A percentile compares a stretch with the other conserved stretches of the same genome.
Conservation (phyloP, 2,113 vertebrate genomes). For the Nycticryphes semicollaris region DNA sequence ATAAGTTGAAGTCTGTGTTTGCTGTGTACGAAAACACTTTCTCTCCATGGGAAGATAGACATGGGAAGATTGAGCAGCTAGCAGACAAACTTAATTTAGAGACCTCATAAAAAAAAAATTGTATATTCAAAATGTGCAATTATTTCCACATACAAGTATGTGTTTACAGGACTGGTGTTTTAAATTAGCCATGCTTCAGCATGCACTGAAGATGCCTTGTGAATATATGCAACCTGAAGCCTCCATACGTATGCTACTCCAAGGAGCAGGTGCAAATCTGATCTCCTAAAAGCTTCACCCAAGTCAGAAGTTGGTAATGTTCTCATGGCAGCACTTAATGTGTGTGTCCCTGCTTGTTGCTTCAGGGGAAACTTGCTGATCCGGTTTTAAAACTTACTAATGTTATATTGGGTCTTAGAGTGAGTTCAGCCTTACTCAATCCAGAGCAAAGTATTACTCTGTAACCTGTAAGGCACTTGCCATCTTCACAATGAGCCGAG, state of each 20-base stretch:
- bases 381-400: neutral
- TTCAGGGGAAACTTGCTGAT: neutral
- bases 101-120: neutral
- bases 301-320: neutral
- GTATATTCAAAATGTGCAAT: neutral
- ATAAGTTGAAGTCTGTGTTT: conserved; percentile 48
- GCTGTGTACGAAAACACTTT: neutral
- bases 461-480: neutral
- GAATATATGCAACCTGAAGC: neutral
- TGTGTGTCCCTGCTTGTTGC: neutral
- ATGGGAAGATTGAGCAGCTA: neutral
- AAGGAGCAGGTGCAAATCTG: neutral
- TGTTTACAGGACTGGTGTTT: neutral
- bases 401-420: neutral
- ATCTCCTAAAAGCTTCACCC: neutral
- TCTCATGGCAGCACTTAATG: neutral
- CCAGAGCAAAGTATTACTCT: neutral
- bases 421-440: neutral
- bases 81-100: neutral
- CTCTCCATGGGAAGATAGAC: neutral
- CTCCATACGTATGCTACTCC: neutral
- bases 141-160: neutral
- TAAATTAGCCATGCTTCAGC: neutral
- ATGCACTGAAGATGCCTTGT: neutral
- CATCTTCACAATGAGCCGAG: neutral